Conservation (phyloP, 2,888 invertebrate species). For the Melanostoma mellinum region DNA sequence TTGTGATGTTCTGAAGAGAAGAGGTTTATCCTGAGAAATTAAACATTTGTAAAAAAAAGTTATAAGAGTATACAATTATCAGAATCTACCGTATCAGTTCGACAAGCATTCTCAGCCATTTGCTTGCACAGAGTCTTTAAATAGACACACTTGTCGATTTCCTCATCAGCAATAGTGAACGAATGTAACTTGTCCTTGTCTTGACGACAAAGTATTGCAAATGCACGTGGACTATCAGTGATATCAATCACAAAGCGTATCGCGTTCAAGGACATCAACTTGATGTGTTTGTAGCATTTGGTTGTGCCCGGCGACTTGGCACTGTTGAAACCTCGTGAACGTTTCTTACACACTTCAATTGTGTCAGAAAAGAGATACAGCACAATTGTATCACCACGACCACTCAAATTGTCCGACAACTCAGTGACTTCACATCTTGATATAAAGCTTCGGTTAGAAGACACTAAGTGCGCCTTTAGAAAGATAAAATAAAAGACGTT, state of each 20-base stretch:
- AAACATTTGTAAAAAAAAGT: not conserved
- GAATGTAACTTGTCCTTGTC: conserved; percentile 95
- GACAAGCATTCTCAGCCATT: conserved; percentile 95
- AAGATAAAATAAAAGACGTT: not conserved
- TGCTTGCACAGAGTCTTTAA: conserved; percentile 92
- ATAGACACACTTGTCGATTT: conserved; percentile 91
- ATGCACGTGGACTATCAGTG: conserved; percentile 93
- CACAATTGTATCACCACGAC: conserved; percentile 92
- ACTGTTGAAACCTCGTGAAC: conserved; percentile 89
- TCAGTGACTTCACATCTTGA: conserved; percentile 94
- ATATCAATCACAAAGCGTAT: conserved; percentile 96
- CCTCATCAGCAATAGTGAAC: conserved; percentile 92
- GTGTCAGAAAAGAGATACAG: conserved; percentile 97
- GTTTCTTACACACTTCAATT: conserved; percentile 94
- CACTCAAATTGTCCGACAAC: conserved; percentile 91
- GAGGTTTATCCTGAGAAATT: conserved; percentile 79
- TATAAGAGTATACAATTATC: not conserved
- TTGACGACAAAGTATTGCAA: conserved; percentile 93
- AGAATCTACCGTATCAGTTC: conserved; percentile 92
- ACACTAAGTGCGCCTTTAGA: conserved; percentile 91
- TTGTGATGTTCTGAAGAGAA: conserved; percentile 82
- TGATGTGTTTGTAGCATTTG: conserved; percentile 95
- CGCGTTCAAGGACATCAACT: conserved; percentile 92
- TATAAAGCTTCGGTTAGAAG: conserved; percentile 95
- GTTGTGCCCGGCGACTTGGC: conserved; percentile 88